Percentiles rank a stretch among this genome's conserved stretches.
Evolutionary conservation across 2,888 invertebrate species (phyloP).

Genomic region (Caenorhabditis drosophilae): DNA sequence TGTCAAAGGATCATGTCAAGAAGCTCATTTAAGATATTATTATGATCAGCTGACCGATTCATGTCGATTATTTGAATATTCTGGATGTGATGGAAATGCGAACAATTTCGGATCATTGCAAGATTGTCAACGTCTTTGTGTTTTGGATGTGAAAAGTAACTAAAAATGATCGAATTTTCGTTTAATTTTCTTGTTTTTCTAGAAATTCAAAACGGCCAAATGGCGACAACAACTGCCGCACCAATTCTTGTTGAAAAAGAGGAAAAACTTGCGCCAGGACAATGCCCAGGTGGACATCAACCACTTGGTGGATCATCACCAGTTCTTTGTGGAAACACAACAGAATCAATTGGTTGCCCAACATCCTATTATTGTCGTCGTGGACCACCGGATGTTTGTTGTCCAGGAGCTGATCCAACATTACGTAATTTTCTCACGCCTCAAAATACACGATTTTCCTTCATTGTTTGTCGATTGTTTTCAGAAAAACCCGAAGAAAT

Average conservation of each 20-base stretch:
- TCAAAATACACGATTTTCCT: neutral
- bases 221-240: constrained; percentile 32
- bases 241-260: constrained; percentile 30
- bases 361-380: constrained; percentile 61
- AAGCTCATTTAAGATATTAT: constrained; percentile 63
- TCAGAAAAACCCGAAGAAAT: constrained; percentile 38
- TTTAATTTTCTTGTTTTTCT: too few relatives aligned
- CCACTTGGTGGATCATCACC: constrained; percentile 64
- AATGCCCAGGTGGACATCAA: constrained; percentile 60
- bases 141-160: constrained; percentile 35
- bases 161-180: too few relatives aligned
- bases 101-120: constrained; percentile 66
- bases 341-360: constrained; percentile 68
- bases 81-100: constrained; percentile 56
- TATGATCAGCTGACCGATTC: constrained; percentile 62
- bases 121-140: constrained; percentile 63
- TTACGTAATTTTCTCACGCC: constrained; percentile 30
- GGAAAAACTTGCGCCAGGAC: constrained; percentile 51
- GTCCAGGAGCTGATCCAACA: constrained; percentile 53
- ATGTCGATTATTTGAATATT: constrained; percentile 68
- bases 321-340: constrained; percentile 63
- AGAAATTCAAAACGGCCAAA: constrained; percentile 27
- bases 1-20: constrained; percentile 58
- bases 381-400: constrained; percentile 68
- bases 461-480: constrained; percentile 1